A percentile compares a stretch with the other conserved stretches of the same genome.
Evolutionary conservation across 2,113 vertebrate species (phyloP).

Genomic region (Tichodroma muraria): DNA sequence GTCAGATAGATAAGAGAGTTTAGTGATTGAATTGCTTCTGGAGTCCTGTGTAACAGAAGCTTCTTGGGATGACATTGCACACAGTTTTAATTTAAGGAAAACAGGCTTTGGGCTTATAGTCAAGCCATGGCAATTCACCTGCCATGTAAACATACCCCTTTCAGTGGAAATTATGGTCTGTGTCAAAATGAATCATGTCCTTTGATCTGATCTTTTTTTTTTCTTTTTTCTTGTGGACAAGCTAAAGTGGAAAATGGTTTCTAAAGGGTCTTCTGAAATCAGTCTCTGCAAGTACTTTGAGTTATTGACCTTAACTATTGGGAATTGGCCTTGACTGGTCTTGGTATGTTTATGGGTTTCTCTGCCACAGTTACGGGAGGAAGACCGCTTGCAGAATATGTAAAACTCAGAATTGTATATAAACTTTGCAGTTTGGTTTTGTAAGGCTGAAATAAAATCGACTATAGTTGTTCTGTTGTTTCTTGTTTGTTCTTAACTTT

Average conservation of each 20-base stretch:
- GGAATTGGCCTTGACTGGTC: neutral
- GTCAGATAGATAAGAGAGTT: neutral
- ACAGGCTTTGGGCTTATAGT: neutral
- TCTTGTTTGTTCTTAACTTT: slow-evolving; percentile 13
- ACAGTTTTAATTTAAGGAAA: neutral
- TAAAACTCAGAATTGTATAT: neutral
- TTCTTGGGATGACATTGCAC: neutral
- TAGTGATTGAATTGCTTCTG: neutral
- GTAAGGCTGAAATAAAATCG: neutral
- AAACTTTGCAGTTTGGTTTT: neutral
- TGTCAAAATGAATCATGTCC: neutral
- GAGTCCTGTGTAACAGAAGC: neutral
- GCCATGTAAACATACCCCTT: neutral
- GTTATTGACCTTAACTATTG: neutral
- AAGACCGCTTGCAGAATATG: neutral
- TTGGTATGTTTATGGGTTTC: neutral
- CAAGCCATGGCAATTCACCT: neutral
- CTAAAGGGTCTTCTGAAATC: neutral
- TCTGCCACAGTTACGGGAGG: neutral
- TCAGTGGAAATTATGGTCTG: neutral
- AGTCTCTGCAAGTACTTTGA: neutral
- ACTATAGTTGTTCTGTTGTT: neutral
- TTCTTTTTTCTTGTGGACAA: neutral
- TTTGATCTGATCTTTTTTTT: neutral
- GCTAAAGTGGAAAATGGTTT: neutral